A percentile compares a stretch with the other conserved stretches of the same genome.
phyloP scores from a whole-genome alignment of 2,888 invertebrate genomes.

The Neuroscelio doddi region DNA sequence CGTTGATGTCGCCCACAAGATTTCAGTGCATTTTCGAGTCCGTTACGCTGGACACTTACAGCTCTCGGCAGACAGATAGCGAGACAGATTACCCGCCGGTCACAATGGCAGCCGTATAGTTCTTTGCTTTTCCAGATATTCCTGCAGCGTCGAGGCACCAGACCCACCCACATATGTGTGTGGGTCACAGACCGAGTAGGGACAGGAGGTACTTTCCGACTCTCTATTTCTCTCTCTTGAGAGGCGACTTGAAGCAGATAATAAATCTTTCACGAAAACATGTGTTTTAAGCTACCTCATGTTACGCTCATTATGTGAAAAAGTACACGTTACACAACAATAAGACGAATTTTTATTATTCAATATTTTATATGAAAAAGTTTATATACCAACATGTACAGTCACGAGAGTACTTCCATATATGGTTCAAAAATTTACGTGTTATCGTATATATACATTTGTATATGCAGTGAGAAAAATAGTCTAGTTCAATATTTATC shows the following conservation, averaged over 20 bases:
- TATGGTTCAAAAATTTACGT: no score
- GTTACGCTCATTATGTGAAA: slow-evolving; percentile 36
- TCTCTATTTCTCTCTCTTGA: not conserved
- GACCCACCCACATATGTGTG: slow-evolving; percentile 26
- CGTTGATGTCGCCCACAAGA: slow-evolving; percentile 5
- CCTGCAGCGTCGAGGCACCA: not conserved
- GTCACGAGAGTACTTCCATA: no score
- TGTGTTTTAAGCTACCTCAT: slow-evolving; percentile 39
- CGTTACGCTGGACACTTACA: no score
- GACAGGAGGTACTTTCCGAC: not conserved
- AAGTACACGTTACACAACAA: slow-evolving; percentile 17
- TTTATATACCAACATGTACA: no score
- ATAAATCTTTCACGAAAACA: slow-evolving; percentile 39
- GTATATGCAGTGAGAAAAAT: no score
- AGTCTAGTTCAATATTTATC: no score
- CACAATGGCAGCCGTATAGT: slow-evolving; percentile 18
- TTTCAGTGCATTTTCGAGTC: slow-evolving; percentile 6
- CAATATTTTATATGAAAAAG: no score
- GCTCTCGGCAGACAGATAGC: slow-evolving; percentile 28
- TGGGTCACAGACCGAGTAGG: not conserved
- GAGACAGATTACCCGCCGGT: slow-evolving; percentile 35
- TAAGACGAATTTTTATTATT: no score
- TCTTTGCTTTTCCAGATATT: slow-evolving; percentile 36
- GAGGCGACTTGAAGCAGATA: not conserved
- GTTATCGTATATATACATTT: no score